Evolutionary conservation across 1,140 invertebrate genomes (phyloP).

Genomic region (Drosophila orosa): DNA sequence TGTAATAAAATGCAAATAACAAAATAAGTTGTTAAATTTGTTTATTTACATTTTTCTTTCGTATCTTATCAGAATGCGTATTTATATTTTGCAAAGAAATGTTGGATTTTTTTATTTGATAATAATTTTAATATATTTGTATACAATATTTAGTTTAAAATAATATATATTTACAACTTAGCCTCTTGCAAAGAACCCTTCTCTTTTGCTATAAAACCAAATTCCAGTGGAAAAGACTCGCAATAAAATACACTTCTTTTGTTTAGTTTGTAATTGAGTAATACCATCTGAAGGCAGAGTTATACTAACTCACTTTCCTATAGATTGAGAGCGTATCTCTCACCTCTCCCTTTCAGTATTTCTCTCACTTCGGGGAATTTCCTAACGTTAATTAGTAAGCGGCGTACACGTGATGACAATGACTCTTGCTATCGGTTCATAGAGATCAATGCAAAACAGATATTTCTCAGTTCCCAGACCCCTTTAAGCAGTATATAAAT

Average conservation of each 20-base stretch:
- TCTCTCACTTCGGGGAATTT: slow-evolving; percentile 56
- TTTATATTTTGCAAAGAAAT: too few species aligned
- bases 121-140: too few species aligned
- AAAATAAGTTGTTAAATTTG: too few species aligned
- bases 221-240: neutral
- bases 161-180: too few species aligned
- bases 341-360: slow-evolving; percentile 3
- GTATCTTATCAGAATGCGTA: too few species aligned
- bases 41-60: too few species aligned
- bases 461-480: slow-evolving; percentile 5
- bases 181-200: neutral
- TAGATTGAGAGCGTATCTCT: slow-evolving; percentile 3
- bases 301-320: neutral
- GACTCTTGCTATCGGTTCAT: slow-evolving; percentile 65
- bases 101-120: too few species aligned
- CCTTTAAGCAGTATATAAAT: neutral
- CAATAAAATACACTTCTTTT: neutral
- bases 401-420: slow-evolving; percentile 65
- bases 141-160: too few species aligned
- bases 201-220: neutral
- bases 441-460: slow-evolving; percentile 54
- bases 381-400: slow-evolving; percentile 58
- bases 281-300: slow-evolving; percentile 1
- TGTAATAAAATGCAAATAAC: too few species aligned
- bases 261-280: slow-evolving; percentile 23